A percentile compares a stretch with the other conserved stretches of the same genome.
phyloP scores from a whole-genome alignment of 1,140 invertebrate genomes.

The Sinonovacula constricta region DNA sequence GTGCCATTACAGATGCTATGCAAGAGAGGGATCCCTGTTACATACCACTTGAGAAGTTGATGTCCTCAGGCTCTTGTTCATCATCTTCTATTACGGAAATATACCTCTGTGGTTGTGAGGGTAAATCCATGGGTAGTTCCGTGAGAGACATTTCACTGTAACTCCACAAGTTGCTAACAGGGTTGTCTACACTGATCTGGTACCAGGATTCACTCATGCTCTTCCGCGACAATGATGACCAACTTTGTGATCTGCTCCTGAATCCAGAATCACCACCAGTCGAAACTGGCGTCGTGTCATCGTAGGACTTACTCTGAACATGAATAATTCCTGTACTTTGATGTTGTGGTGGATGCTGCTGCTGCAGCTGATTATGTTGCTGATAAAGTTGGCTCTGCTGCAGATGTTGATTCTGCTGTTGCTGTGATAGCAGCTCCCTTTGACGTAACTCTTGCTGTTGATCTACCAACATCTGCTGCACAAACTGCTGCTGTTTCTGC shows the following conservation, averaged over 20 bases:
- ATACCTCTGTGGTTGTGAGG: slow-evolving; percentile 44
- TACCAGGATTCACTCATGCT: slow-evolving; percentile 24
- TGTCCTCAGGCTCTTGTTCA: slow-evolving; percentile 23
- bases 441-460: slow-evolving; percentile 3
- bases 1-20: background rate
- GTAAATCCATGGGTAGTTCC: slow-evolving; percentile 45
- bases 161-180: slow-evolving; percentile 50
- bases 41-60: slow-evolving; percentile 45
- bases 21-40: no score
- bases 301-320: slow-evolving; percentile 40
- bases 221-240: slow-evolving; percentile 48
- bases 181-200: slow-evolving; percentile 20
- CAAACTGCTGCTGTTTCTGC: slow-evolving; percentile 47
- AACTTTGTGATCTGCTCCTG: slow-evolving; percentile 43
- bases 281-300: slow-evolving; percentile 45
- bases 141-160: slow-evolving; percentile 47
- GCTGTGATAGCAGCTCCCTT: background rate
- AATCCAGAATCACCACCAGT: slow-evolving; percentile 50
- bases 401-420: no score
- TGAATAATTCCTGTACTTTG: slow-evolving; percentile 25
- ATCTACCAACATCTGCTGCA: slow-evolving; percentile 40
- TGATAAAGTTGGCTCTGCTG: no score
- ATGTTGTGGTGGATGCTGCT: no score
- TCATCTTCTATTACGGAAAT: slow-evolving; percentile 48
- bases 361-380: no score